Conservation (phyloP, 1,140 invertebrate genomes). For the Brachionus angularis region DNA sequence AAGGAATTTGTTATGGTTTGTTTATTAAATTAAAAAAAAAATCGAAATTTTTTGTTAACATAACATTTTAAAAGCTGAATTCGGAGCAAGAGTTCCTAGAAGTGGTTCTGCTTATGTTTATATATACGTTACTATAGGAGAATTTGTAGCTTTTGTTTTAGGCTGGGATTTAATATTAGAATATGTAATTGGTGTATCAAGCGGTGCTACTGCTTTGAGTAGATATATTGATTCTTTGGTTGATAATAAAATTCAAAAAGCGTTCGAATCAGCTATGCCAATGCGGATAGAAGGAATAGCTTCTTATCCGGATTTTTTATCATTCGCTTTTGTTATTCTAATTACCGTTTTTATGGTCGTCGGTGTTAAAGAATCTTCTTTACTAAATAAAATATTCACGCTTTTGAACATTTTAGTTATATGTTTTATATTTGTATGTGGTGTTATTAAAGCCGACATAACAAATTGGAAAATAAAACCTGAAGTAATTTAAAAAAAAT, state of each 20-base stretch:
- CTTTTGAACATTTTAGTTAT: constrained; percentile 53
- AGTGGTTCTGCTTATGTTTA: constrained; percentile 74
- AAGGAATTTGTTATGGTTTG: constrained; percentile 78
- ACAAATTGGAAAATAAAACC: constrained; percentile 57
- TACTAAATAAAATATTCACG: constrained; percentile 51
- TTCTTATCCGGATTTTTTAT: constrained; percentile 73
- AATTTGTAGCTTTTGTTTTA: constrained; percentile 85
- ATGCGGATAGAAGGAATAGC: constrained; percentile 61
- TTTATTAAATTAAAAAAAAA: background rate
- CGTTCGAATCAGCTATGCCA: constrained; percentile 53
- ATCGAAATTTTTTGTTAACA: background rate
- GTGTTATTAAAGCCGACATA: constrained; percentile 54
- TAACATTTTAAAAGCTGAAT: constrained; percentile 64
- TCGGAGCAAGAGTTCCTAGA: constrained; percentile 79
- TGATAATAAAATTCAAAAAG: constrained; percentile 50
- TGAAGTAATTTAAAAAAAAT: constrained; percentile 44
- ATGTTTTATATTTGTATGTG: constrained; percentile 54
- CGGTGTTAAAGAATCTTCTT: constrained; percentile 70
- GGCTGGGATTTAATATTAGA: constrained; percentile 85
- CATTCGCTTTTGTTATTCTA: constrained; percentile 60
- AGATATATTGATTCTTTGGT: constrained; percentile 47
- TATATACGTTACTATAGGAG: constrained; percentile 65
- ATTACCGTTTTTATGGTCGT: constrained; percentile 61
- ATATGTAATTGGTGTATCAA: constrained; percentile 68
- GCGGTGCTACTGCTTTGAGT: constrained; percentile 7